These are phyloP conservation scores for Pteronura brasiliensis DNA, from an alignment of 2,113 vertebrate genomes.

Conservation along the genomic window DNA sequence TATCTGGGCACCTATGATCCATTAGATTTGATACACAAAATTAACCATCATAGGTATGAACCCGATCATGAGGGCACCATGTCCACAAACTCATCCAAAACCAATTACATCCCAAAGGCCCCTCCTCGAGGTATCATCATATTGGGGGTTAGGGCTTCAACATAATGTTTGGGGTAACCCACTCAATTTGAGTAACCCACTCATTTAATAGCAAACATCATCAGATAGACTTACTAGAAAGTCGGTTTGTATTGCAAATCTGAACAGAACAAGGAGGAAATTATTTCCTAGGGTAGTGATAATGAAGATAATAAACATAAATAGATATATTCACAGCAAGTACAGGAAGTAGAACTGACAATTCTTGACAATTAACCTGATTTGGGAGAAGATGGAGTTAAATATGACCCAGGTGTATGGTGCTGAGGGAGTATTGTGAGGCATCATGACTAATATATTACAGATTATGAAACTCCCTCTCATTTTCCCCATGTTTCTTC, in stretches of 20 bases:
- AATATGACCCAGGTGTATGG: not conserved
- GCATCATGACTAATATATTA: not conserved
- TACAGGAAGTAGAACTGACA: not conserved
- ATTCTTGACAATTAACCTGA: not conserved
- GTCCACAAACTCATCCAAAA: not conserved
- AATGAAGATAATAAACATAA: not conserved
- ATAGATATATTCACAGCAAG: not conserved
- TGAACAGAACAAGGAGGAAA: not conserved
- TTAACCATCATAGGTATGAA: not conserved
- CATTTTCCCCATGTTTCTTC: not conserved
- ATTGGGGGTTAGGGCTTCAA: not conserved
- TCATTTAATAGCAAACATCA: not conserved
- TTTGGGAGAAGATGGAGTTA: not conserved
- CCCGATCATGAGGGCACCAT: not conserved
- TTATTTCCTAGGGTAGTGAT: not conserved
- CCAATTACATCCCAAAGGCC: not conserved
- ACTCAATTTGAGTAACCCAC: not conserved
- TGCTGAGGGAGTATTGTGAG: not conserved
- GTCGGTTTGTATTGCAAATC: not conserved
- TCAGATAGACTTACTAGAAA: not conserved
- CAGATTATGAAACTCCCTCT: not conserved
- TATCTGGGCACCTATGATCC: not conserved
- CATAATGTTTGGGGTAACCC: not conserved
- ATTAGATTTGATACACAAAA: not conserved
- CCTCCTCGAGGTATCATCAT: not conserved